A percentile compares a stretch with the other conserved stretches of the same genome.
Conservation (phyloP, 2,888 invertebrate species). For the Pediacus dermestoides region DNA sequence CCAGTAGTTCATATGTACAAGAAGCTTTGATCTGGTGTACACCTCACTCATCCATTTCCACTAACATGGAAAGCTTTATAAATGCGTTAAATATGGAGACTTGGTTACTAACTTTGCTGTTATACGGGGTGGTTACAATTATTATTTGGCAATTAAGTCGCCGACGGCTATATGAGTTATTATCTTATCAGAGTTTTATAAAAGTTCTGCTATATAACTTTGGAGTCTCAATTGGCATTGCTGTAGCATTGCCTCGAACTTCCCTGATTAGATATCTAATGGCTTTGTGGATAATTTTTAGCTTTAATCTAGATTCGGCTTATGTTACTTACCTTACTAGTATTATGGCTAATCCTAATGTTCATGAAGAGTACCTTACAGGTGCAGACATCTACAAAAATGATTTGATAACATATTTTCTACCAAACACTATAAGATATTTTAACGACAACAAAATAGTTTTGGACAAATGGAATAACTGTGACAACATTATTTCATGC, state of each 20-base stretch:
- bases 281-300: slow-evolving; percentile 30
- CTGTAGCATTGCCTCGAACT: slow-evolving; percentile 27
- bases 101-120: slow-evolving; percentile 12
- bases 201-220: slow-evolving; percentile 19
- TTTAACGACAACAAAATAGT: slow-evolving; percentile 20
- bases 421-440: slow-evolving; percentile 26
- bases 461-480: slow-evolving; percentile 20
- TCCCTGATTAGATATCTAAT: slow-evolving; percentile 27
- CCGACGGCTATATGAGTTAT: no score
- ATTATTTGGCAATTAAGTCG: slow-evolving; percentile 6
- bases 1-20: slow-evolving; percentile 37
- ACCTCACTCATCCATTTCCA: slow-evolving; percentile 34
- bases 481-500: slow-evolving; percentile 29
- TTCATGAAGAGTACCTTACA: slow-evolving; percentile 31
- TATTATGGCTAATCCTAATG: slow-evolving; percentile 31
- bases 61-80: slow-evolving; percentile 9
- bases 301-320: slow-evolving; percentile 29
- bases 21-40: slow-evolving; percentile 43
- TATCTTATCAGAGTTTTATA: slow-evolving; percentile 14
- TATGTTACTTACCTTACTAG: slow-evolving; percentile 37
- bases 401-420: slow-evolving; percentile 31
- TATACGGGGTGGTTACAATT: slow-evolving; percentile 7
- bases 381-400: slow-evolving; percentile 31
- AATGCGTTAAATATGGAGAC: slow-evolving; percentile 12
- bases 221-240: slow-evolving; percentile 15